A percentile compares a stretch with the other conserved stretches of the same genome.
Conservation (phyloP, 2,888 invertebrate species). For the Archips xylosteana region DNA sequence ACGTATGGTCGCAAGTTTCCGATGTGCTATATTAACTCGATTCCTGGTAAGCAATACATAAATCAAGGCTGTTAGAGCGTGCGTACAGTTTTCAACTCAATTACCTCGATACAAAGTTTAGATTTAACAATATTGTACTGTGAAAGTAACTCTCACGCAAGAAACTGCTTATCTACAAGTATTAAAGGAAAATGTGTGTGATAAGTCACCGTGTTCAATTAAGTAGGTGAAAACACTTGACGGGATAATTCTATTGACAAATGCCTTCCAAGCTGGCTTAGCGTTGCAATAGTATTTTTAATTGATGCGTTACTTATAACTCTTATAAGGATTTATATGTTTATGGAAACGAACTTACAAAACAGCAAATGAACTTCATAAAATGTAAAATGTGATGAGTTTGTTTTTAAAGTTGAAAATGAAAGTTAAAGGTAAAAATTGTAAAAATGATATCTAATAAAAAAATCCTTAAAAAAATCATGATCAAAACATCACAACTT, state of each 20-base stretch:
- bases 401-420: too few species aligned
- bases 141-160: constrained; percentile 22
- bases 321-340: too few species aligned
- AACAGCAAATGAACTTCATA: too few species aligned
- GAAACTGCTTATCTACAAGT: constrained; percentile 18
- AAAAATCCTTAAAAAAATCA: too few species aligned
- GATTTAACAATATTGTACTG: background rate
- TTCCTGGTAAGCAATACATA: background rate
- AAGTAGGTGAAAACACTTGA: constrained; percentile 40
- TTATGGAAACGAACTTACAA: too few species aligned
- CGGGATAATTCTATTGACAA: constrained; percentile 19
- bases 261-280: background rate
- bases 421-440: too few species aligned
- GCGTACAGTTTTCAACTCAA: background rate
- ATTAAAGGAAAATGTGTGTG: constrained; percentile 16
- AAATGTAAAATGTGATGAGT: too few species aligned
- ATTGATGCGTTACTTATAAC: background rate
- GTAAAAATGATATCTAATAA: too few species aligned
- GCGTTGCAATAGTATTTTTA: constrained; percentile 6
- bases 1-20: constrained; percentile 7
- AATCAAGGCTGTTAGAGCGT: background rate
- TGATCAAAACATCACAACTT: too few species aligned
- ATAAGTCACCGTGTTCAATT: constrained; percentile 16
- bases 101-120: background rate
- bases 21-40: constrained; percentile 20